Percentiles rank a stretch among this genome's conserved stretches.
These are phyloP conservation scores for Clarias gariepinus DNA, from an alignment of 2,113 vertebrate genomes.

Conservation along the genomic window DNA sequence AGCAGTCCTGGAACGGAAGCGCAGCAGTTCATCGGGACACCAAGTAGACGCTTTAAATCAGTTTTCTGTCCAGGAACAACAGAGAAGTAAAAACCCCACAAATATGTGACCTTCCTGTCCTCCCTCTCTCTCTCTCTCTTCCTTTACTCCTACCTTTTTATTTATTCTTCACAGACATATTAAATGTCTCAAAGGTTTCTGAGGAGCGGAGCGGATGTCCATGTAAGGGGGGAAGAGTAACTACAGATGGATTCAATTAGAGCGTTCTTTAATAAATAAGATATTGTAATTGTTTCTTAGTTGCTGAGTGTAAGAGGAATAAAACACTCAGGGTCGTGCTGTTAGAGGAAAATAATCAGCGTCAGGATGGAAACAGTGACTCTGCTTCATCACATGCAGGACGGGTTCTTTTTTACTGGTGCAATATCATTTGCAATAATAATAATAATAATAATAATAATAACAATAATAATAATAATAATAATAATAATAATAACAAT, in stretches of 20 bases:
- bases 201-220: neutral
- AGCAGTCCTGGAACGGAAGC: neutral
- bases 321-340: neutral
- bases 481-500: too few relatives aligned
- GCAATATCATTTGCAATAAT: too few relatives aligned
- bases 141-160: neutral
- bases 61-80: neutral
- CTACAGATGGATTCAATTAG: neutral
- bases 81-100: neutral
- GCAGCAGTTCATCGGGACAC: neutral
- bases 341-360: neutral
- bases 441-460: too few relatives aligned
- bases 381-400: neutral
- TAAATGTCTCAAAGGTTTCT: neutral
- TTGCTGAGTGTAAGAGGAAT: neutral
- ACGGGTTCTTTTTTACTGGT: neutral
- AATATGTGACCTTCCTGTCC: neutral
- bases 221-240: neutral
- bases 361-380: neutral
- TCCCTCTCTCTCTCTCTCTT: neutral
- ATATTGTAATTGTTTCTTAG: neutral
- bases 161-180: neutral
- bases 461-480: too few relatives aligned
- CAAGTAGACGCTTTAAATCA: neutral
- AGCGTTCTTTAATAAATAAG: too few relatives aligned